Base-by-base conservation (phyloP, 1,140 invertebrate genomes). In the Leptoteleia sp. region DNA sequence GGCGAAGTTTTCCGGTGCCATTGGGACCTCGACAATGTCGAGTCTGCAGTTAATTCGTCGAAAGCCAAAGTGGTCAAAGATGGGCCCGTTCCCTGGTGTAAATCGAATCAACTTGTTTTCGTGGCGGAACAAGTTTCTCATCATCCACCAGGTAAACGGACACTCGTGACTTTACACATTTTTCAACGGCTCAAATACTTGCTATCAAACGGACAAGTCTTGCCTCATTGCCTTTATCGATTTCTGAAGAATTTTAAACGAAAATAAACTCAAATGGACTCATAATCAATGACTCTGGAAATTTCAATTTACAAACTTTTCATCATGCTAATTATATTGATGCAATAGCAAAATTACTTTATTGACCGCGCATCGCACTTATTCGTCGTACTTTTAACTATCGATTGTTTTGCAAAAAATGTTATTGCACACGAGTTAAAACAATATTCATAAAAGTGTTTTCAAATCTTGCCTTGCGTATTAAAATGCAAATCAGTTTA, bases 91-190 rank as follows among this genome's bases (percentile, higher is more conserved):
- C 93, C 94, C 9, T 96, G 96, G 95, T 95, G 94, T 83, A 91
- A 91, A 4, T 90, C 92, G 29, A 91, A 95, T 88, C 95, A 97
- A 82, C 91, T 98, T 3, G 93, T 93, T 5, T 99, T 99, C 89
- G 92, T 98, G 65, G 97, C 98, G 1, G 98, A 99, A 90, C 98
- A 99, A 91, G 98, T 99, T 3, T 99, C 97, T 6, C 98, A 99
- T 91, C 98, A 99, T 92, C 99, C 98, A 7, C 98, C 98, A 75
- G 95, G 96, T 96, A 91, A n/a, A n/a, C n/a, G n/a, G n/a, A n/a
- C n/a, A n/a, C n/a, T n/a, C n/a, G n/a, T n/a, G n/a, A n/a, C n/a
- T n/a, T n/a, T n/a, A n/a, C n/a, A n/a, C n/a, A 91, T 88, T 62
- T 16, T 16, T 7, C 6, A 38, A 15, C 13, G 1, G 0, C 37